phyloP scores from a whole-genome alignment of 2,797 vertebrate species.

The Spondyliosoma cantharus region DNA sequence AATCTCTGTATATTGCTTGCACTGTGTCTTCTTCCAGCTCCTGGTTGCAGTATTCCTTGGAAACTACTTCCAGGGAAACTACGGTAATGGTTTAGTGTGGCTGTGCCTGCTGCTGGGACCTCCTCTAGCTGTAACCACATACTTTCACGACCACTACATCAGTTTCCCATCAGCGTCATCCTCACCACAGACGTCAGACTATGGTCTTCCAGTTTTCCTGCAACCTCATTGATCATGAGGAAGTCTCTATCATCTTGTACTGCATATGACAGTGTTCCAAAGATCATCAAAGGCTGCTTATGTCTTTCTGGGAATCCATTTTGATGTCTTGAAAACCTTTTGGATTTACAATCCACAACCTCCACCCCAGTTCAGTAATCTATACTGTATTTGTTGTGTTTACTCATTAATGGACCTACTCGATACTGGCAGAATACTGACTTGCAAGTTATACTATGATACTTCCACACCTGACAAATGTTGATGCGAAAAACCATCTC shows the following conservation, averaged over 20 bases:
- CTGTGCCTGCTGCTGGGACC: conserved; percentile 65
- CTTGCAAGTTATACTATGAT: background rate
- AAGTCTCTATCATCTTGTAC: background rate
- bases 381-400: background rate
- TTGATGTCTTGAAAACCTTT: background rate
- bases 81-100: conserved; percentile 61
- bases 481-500: conserved; percentile 24
- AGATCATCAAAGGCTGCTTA: background rate
- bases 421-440: background rate
- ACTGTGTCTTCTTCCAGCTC: conserved; percentile 41
- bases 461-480: background rate
- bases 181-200: conserved; percentile 13
- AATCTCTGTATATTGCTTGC: background rate
- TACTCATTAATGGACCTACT: background rate
- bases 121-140: conserved; percentile 61
- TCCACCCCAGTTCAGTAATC: background rate
- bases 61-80: conserved; percentile 63
- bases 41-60: conserved; percentile 55
- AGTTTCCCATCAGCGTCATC: conserved; percentile 18
- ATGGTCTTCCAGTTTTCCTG: background rate
- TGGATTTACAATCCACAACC: background rate
- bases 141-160: conserved; percentile 68
- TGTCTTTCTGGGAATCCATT: background rate
- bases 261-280: background rate
- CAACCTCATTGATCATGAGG: conserved; percentile 18